These are phyloP conservation scores for Campaea margaritaria DNA, from an alignment of 2,888 invertebrate genomes.

Conservation along the genomic window DNA sequence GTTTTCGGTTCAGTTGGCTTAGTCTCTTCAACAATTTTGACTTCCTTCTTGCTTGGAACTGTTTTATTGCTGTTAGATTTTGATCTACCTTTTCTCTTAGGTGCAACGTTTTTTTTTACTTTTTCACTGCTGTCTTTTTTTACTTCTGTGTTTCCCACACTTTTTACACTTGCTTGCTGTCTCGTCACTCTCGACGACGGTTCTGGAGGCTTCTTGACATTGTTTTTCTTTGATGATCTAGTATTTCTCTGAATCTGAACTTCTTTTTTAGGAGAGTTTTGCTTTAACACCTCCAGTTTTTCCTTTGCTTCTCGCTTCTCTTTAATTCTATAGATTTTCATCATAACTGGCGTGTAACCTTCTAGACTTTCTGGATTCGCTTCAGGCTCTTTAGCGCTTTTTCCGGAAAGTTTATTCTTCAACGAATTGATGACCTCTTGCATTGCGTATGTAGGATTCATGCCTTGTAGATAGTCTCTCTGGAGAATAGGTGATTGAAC, in stretches of 20 bases:
- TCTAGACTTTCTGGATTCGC: constrained; percentile 54
- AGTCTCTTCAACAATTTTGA: constrained; percentile 45
- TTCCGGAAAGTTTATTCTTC: constrained; percentile 80
- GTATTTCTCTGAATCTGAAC: constrained; percentile 52
- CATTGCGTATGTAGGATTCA: constrained; percentile 90
- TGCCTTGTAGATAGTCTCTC: constrained; percentile 76
- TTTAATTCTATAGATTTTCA: constrained; percentile 77
- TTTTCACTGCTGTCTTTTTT: no score
- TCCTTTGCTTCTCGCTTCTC: constrained; percentile 77
- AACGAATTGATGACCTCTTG: constrained; percentile 87
- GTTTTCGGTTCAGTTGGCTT: constrained; percentile 39
- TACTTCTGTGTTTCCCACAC: constrained; percentile 40
- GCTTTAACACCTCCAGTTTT: constrained; percentile 60
- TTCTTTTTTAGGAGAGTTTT: constrained; percentile 52
- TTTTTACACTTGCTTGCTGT: constrained; percentile 49
- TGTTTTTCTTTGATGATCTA: constrained; percentile 50
- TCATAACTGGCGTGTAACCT: constrained; percentile 86
- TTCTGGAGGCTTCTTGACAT: constrained; percentile 14
- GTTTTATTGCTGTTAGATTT: constrained; percentile 49
- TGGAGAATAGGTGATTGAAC: constrained; percentile 69
- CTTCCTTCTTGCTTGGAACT: constrained; percentile 50
- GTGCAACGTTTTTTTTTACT: constrained; percentile 8
- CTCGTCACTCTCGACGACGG: constrained; percentile 49
- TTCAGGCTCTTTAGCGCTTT: constrained; percentile 60
- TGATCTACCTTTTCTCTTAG: constrained; percentile 48